Conservation (phyloP, 2,888 invertebrate genomes). For the Beris chalybata region DNA sequence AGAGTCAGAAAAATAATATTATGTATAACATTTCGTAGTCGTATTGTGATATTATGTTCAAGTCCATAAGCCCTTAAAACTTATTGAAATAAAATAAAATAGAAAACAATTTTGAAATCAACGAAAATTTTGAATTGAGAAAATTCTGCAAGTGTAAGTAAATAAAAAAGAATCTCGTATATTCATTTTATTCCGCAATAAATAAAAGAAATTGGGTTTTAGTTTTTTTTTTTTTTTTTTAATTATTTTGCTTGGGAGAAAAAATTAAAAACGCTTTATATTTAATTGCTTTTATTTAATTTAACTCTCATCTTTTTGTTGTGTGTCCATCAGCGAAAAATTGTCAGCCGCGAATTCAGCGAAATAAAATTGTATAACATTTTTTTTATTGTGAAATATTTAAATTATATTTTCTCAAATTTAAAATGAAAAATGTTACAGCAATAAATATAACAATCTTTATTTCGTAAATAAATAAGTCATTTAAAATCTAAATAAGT, state of each 20-base stretch:
- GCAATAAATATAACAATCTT: conserved; percentile 27
- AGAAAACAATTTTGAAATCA: too few species aligned
- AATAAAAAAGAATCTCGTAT: background rate
- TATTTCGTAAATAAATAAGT: background rate
- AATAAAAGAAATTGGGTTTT: conserved; percentile 40
- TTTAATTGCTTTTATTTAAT: background rate
- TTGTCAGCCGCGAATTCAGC: background rate
- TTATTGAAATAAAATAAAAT: too few species aligned
- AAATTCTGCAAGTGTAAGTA: background rate
- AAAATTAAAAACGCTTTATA: conserved; percentile 8
- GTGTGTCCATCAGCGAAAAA: too few species aligned
- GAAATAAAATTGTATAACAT: conserved; percentile 32
- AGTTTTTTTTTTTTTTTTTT: conserved; percentile 10
- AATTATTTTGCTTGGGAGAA: conserved; percentile 3
- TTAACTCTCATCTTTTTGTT: too few species aligned
- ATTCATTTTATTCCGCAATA: conserved; percentile 2
- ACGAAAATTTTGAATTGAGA: too few species aligned
- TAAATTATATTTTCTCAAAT: conserved; percentile 28
- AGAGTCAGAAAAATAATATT: too few species aligned
- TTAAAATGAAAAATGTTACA: conserved; percentile 21
- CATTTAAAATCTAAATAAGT: too few species aligned
- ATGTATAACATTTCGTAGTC: too few species aligned
- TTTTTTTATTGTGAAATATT: conserved; percentile 32
- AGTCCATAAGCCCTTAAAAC: too few species aligned
- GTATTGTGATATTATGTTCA: too few species aligned